A percentile compares a stretch with the other conserved stretches of the same genome.
These are phyloP conservation scores for Nemapogon koenigi DNA, from an alignment of 2,888 invertebrate genomes.

Conservation along the genomic window DNA sequence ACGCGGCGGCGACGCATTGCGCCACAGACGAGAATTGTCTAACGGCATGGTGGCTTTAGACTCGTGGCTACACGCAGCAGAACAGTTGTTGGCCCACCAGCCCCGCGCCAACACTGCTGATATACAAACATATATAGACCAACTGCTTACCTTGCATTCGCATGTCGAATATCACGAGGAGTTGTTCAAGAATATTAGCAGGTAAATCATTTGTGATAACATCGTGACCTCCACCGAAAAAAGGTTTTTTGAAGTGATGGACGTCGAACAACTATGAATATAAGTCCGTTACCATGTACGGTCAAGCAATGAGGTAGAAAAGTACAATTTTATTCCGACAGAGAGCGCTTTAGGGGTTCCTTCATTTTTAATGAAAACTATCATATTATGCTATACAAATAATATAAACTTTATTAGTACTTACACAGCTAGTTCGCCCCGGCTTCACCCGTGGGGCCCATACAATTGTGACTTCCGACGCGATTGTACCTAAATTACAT, in stretches of 20 bases:
- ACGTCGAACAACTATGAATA: too few species aligned
- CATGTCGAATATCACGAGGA: slow-evolving; percentile 90
- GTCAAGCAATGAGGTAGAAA: too few species aligned
- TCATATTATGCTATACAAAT: too few species aligned
- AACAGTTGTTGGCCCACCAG: slow-evolving; percentile 70
- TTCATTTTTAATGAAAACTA: too few species aligned
- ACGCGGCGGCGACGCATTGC: slow-evolving; percentile 84
- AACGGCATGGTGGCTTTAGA: slow-evolving; percentile 76
- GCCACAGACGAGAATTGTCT: slow-evolving; percentile 81
- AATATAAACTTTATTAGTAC: too few species aligned
- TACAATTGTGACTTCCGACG: too few species aligned
- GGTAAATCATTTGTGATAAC: slow-evolving; percentile 23
- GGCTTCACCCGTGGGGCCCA: too few species aligned
- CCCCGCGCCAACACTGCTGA: slow-evolving; percentile 78
- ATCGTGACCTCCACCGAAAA: background rate
- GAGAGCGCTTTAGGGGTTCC: too few species aligned
- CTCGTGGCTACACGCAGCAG: slow-evolving; percentile 81
- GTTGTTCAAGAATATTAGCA: slow-evolving; percentile 88
- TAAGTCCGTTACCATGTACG: too few species aligned
- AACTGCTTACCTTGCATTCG: slow-evolving; percentile 75
- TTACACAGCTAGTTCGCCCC: too few species aligned
- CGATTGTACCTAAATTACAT: background rate
- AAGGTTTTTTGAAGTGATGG: background rate
- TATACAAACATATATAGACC: slow-evolving; percentile 81
- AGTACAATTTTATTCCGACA: too few species aligned